These are phyloP conservation scores for Hystrix brachyura DNA, from an alignment of 2,113 vertebrate genomes.

Conservation along the genomic window DNA sequence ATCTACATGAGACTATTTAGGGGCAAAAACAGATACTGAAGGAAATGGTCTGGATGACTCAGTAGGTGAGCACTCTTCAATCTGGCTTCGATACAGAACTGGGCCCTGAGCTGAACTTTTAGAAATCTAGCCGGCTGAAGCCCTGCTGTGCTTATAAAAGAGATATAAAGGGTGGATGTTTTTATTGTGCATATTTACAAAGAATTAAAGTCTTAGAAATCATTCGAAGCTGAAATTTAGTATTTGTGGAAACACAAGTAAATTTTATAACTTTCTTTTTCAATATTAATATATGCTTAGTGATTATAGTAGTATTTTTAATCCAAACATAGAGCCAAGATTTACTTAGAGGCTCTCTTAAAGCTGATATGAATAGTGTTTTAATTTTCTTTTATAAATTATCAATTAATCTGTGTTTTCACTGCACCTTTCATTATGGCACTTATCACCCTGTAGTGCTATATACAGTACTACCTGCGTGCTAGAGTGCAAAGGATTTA, in stretches of 20 bases:
- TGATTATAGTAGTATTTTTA: neutral
- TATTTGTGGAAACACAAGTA: neutral
- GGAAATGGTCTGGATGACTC: neutral
- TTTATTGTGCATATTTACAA: neutral
- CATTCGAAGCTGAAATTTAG: neutral
- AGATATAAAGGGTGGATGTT: neutral
- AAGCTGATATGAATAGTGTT: neutral
- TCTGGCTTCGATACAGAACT: neutral
- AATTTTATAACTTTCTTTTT: neutral
- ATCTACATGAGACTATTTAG: neutral
- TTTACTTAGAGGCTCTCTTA: neutral
- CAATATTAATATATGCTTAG: neutral
- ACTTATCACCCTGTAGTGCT: neutral
- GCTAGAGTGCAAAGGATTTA: neutral
- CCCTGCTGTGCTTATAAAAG: neutral
- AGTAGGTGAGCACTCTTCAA: neutral
- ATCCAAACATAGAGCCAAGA: neutral
- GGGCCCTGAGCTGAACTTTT: neutral
- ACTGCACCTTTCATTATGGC: neutral
- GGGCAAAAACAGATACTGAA: neutral
- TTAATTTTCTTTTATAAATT: neutral
- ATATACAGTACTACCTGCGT: neutral
- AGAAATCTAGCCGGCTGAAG: neutral
- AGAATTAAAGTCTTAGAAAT: neutral
- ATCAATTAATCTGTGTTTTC: neutral